A percentile compares a stretch with the other conserved stretches of the same genome.
Evolutionary conservation across 1,140 invertebrate genomes (phyloP).

Genomic region (Euura saliciscinereae): DNA sequence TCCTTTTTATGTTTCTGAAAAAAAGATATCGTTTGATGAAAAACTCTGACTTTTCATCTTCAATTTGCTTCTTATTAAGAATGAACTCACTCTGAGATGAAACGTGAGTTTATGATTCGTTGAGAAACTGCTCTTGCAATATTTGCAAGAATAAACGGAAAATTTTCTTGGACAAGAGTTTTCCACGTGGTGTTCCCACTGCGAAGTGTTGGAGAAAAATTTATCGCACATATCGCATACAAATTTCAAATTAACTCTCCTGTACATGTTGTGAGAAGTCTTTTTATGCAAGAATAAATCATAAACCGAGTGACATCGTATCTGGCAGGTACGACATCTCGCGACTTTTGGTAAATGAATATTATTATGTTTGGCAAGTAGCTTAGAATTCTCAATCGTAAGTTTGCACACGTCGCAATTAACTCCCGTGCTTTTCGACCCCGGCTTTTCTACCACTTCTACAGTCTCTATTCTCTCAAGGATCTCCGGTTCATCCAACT

Average conservation of each 20-base stretch:
- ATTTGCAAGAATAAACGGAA: conserved; percentile 36
- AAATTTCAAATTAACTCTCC: conserved; percentile 33
- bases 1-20: conserved; percentile 42
- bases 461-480: not conserved
- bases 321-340: conserved; percentile 31
- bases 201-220: conserved; percentile 39
- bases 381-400: conserved; percentile 30
- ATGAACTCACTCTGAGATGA: conserved; percentile 33
- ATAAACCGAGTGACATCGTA: conserved; percentile 34
- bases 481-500: not conserved
- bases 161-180: conserved; percentile 34
- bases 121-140: conserved; percentile 31
- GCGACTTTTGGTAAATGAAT: conserved; percentile 31
- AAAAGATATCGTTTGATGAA: not conserved
- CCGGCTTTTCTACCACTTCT: not conserved
- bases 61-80: too few relatives aligned
- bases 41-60: too few relatives aligned
- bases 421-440: conserved; percentile 9
- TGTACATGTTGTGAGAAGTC: conserved; percentile 32
- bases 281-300: conserved; percentile 39
- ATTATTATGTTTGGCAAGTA: conserved; percentile 30
- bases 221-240: conserved; percentile 39
- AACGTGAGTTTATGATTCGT: conserved; percentile 35
- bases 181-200: conserved; percentile 36
- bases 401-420: conserved; percentile 34